Evolutionary conservation across 2,113 vertebrate species (phyloP).

Genomic region (Drymodes brunneopygia): DNA sequence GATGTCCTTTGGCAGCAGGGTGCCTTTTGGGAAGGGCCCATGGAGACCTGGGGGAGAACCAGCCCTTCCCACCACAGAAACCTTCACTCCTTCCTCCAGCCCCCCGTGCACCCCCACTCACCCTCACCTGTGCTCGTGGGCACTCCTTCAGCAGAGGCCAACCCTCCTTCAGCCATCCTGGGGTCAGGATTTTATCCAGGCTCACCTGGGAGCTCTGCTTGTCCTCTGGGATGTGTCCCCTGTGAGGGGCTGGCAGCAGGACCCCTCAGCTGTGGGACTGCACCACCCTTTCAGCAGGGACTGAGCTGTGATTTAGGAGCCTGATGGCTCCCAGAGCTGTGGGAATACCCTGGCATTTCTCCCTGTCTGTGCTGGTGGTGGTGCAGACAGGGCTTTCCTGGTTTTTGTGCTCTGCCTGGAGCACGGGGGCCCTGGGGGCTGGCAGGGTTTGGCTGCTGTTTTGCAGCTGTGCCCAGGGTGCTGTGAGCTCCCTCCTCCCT

Average conservation of each 20-base stretch:
- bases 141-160: background rate
- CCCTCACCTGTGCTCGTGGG: fast-evolving
- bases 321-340: background rate
- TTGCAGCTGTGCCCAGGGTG: background rate
- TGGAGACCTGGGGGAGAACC: background rate
- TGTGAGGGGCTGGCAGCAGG: background rate
- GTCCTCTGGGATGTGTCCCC: background rate
- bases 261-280: background rate
- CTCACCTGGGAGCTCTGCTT: background rate
- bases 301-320: background rate
- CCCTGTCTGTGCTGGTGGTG: background rate
- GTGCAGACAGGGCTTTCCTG: background rate
- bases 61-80: background rate
- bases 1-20: background rate
- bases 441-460: background rate
- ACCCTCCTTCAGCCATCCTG: background rate
- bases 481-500: background rate
- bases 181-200: background rate
- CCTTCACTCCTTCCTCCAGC: background rate
- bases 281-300: fast-evolving
- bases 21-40: background rate
- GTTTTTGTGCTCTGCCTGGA: background rate
- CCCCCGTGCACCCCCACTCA: fast-evolving
- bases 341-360: constrained; percentile 7
- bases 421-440: background rate